These are phyloP conservation scores for Mythimna impura DNA, from an alignment of 2,888 invertebrate species.

Conservation along the genomic window DNA sequence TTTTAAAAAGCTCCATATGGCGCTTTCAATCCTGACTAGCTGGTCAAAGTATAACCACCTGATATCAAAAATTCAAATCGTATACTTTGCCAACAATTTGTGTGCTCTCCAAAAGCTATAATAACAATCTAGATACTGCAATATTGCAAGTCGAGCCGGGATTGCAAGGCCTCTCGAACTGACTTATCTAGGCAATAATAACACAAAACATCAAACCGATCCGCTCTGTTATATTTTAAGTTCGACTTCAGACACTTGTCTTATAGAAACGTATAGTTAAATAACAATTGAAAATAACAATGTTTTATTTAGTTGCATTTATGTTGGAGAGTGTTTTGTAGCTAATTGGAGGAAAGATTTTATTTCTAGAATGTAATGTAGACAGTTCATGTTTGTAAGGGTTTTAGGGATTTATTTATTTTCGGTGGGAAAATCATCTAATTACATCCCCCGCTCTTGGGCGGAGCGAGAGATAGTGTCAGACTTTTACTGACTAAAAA, in stretches of 20 bases:
- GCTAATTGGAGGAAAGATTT: constrained; percentile 7
- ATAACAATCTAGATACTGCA: constrained; percentile 68
- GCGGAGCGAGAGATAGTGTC: too few relatives aligned
- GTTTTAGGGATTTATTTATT: too few relatives aligned
- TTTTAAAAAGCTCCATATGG: too few relatives aligned
- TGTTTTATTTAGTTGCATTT: not conserved
- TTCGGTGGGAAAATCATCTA: too few relatives aligned
- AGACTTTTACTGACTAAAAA: too few relatives aligned
- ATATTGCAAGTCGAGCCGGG: constrained; percentile 79
- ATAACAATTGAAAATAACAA: constrained; percentile 30
- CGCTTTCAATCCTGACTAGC: too few relatives aligned
- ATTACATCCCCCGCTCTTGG: too few relatives aligned
- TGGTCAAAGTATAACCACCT: not conserved
- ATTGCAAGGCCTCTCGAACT: constrained; percentile 77
- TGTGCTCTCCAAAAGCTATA: constrained; percentile 58
- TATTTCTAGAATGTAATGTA: not conserved
- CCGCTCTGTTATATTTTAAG: constrained; percentile 55
- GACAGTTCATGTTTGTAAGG: not conserved
- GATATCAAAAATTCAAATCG: not conserved
- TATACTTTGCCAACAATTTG: constrained; percentile 30
- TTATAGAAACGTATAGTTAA: constrained; percentile 24
- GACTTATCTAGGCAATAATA: constrained; percentile 83
- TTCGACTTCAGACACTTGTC: constrained; percentile 71
- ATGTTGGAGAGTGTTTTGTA: not conserved
- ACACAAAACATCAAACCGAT: constrained; percentile 71